A percentile compares a stretch with the other conserved stretches of the same genome.
phyloP scores from a whole-genome alignment of 1,140 invertebrate genomes.

The Drosophila trapezifrons region DNA sequence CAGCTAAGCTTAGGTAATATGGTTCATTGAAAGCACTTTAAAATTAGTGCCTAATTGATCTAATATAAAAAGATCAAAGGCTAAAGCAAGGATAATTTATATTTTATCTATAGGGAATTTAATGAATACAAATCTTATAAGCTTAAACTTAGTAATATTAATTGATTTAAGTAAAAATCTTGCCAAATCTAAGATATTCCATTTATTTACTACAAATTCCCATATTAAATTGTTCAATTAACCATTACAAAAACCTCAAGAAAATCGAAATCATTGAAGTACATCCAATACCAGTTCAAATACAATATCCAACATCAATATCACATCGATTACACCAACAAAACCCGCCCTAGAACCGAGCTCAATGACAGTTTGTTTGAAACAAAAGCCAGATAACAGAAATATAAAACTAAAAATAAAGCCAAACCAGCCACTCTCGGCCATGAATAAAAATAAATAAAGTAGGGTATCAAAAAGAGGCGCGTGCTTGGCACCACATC shows the following conservation, averaged over 20 bases:
- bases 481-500: slow-evolving; percentile 51
- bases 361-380: slow-evolving; percentile 1
- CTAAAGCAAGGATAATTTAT: no score
- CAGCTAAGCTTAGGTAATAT: neutral
- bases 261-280: no score
- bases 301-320: neutral
- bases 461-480: slow-evolving; percentile 32
- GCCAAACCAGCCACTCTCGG: neutral
- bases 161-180: neutral
- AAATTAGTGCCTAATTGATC: neutral
- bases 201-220: neutral
- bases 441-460: slow-evolving; percentile 28
- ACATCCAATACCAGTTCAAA: neutral
- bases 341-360: neutral
- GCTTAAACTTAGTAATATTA: neutral
- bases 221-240: no score
- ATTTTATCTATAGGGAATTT: no score
- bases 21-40: neutral
- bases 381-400: slow-evolving; percentile 13
- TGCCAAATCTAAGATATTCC: no score
- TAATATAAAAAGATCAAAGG: neutral
- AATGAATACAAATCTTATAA: no score
- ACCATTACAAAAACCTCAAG: no score
- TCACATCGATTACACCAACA: neutral
- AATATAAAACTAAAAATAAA: slow-evolving; percentile 21